phyloP scores from a whole-genome alignment of 2,113 vertebrate genomes.

The Hirundichthys speculiger region DNA sequence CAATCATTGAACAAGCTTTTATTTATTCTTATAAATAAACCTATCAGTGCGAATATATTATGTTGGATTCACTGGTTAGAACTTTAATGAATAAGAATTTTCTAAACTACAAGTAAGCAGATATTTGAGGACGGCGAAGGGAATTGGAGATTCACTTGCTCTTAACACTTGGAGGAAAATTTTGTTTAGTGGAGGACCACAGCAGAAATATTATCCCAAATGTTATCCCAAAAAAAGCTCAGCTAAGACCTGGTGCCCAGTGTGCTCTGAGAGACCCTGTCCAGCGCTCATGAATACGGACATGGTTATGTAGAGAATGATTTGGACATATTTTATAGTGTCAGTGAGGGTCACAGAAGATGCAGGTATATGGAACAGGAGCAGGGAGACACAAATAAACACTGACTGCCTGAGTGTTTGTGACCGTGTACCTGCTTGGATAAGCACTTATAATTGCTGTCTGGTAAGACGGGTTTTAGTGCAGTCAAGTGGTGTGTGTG shows the following conservation, averaged over 20 bases:
- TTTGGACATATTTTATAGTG: conserved; percentile 34
- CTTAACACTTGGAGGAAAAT: conserved; percentile 3
- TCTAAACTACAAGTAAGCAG: conserved; percentile 4
- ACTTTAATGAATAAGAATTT: conserved; percentile 17
- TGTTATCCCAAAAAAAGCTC: conserved; percentile 10
- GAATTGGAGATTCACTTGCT: conserved; percentile 18
- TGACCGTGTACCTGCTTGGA: conserved; percentile 30
- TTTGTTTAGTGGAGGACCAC: conserved; percentile 2
- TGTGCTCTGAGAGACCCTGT: conserved; percentile 11
- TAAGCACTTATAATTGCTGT: conserved; percentile 45
- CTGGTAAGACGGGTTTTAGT: conserved; percentile 40
- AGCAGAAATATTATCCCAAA: neutral
- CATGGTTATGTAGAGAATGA: conserved; percentile 26
- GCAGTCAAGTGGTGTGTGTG: conserved; percentile 18
- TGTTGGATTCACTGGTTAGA: neutral
- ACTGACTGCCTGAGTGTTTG: conserved; percentile 23
- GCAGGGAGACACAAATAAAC: conserved; percentile 31
- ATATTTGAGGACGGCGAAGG: conserved; percentile 20
- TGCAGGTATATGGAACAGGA: conserved; percentile 26
- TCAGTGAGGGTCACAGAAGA: conserved; percentile 1
- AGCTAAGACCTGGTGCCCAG: conserved; percentile 5
- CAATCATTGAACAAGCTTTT: conserved; percentile 14
- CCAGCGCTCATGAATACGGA: conserved; percentile 52
- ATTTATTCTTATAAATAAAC: conserved; percentile 48
- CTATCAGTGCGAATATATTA: conserved; percentile 20